Evolutionary conservation across 2,797 vertebrate genomes (phyloP), one percentile per base, ranked within the genome.

Genomic region (Gymnoscopelus microlampas): DNA sequence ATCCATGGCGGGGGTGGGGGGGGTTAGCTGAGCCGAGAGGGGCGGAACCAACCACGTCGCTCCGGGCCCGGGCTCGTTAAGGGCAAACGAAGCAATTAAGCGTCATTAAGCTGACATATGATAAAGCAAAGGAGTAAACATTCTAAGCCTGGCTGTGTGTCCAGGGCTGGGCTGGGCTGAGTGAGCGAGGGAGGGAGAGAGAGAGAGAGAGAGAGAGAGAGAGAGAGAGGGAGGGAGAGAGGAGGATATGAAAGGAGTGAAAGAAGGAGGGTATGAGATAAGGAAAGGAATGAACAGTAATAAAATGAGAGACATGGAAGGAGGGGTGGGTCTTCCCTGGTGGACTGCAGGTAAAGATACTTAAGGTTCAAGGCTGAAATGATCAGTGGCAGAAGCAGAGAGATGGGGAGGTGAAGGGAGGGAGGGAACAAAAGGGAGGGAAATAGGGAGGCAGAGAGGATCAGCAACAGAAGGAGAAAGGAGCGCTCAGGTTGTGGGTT

Each of bases 71-170:
- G 63, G 75, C 74, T 88, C 56, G 1, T 90, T 89, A 86, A 73
- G 76, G 80, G 6, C 8, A 83, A 87, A 87, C 68, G 50, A 76
- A 60, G 85, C 85, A 91, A 93, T 94, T 93, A 93, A 85, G 68
- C 29, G 53, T 89, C 83, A 93, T 94, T 93, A 92, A 75, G 68
- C 71, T 56, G 23, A 48, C 5, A 50, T 73, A 75, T 3, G 88
- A 91, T 91, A 90, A 92, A 77, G 74, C 71, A 9, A 8, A 62
- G 70, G 57, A 85, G 84, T 92, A 94, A 93, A 94, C 93, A 93
- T 91, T 89, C 89, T 86, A 24, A 19, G 70, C 63, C 58, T 15
- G 19, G 29, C 63, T 53, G 39, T 56, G 48, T 0, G 35, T 44
- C 58, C 71, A 8, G 29, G 63, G 61, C 66, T 66, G 63, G 51